These are phyloP conservation scores for Neoascia interrupta DNA, from an alignment of 2,888 invertebrate genomes.

Conservation along the genomic window DNA sequence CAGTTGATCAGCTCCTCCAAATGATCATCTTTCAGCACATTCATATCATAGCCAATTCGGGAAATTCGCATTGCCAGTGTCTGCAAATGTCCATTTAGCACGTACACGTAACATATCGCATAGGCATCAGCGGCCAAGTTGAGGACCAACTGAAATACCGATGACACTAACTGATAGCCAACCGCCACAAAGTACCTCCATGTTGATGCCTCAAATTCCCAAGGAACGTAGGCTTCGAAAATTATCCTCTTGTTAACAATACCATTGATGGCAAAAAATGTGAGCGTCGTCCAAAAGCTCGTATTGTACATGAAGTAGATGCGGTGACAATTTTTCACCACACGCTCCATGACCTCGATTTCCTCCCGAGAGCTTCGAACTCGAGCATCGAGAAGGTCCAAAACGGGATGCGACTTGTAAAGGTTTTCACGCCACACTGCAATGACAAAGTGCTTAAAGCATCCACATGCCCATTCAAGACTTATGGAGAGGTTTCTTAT, in stretches of 20 bases:
- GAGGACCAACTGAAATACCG: conserved; percentile 40
- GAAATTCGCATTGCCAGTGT: conserved; percentile 66
- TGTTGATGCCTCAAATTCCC: conserved; percentile 43
- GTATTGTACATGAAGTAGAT: conserved; percentile 50
- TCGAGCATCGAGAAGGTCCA: conserved; percentile 64
- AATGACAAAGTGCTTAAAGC: conserved; percentile 56
- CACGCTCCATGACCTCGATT: conserved; percentile 45
- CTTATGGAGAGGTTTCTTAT: conserved; percentile 66
- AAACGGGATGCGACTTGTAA: conserved; percentile 12
- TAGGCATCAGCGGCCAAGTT: conserved; percentile 68
- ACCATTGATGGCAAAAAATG: conserved; percentile 58
- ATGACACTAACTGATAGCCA: conserved; percentile 49
- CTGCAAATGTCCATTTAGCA: conserved; percentile 69
- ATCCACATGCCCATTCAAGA: conserved; percentile 50
- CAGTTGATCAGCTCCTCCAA: conserved; percentile 70
- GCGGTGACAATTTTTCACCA: conserved; percentile 53
- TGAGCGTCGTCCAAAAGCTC: conserved; percentile 38
- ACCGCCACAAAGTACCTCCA: conserved; percentile 53
- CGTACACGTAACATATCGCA: conserved; percentile 66
- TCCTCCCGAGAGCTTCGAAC: conserved; percentile 41
- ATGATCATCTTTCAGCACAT: conserved; percentile 42
- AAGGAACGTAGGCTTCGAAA: conserved; percentile 70
- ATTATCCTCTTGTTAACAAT: conserved; percentile 42
- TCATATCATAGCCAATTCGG: conserved; percentile 62
- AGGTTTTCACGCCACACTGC: conserved; percentile 32